Conservation (phyloP, 2,797 vertebrate species). For the Crossoptilon crossoptilon region DNA sequence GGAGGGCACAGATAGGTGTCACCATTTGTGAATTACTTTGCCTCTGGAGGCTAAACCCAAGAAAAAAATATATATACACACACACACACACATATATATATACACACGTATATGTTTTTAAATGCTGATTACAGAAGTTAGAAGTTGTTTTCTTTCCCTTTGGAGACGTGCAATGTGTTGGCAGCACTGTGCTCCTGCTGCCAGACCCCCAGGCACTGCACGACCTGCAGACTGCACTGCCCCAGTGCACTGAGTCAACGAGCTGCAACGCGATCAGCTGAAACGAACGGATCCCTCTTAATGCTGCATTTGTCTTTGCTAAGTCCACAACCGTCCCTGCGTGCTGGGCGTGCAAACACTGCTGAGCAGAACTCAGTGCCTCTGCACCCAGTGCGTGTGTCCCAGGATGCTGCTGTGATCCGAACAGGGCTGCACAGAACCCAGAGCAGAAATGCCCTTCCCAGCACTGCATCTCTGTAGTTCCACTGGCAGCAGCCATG, state of each 20-base stretch:
- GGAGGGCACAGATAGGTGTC: rapidly evolving
- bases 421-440: rapidly evolving
- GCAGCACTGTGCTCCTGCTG: background rate
- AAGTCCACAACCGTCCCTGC: background rate
- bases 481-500: rapidly evolving
- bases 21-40: background rate
- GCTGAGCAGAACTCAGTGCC: rapidly evolving
- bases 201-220: background rate
- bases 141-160: background rate
- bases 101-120: background rate
- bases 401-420: rapidly evolving
- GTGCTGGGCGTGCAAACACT: rapidly evolving
- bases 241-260: background rate
- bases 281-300: background rate
- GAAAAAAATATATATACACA: rapidly evolving
- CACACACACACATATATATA: too few species aligned
- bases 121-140: background rate
- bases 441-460: background rate
- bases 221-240: background rate
- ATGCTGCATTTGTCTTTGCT: background rate
- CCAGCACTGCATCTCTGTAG: rapidly evolving
- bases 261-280: background rate
- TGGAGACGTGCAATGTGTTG: background rate
- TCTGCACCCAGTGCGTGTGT: rapidly evolving
- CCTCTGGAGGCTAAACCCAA: background rate